Evolutionary conservation across 30 jellyfish, hydroid and myxozoan genomes (phyloP), one percentile per base, ranked within the genome.

Genomic region (Sanderia malayensis): DNA sequence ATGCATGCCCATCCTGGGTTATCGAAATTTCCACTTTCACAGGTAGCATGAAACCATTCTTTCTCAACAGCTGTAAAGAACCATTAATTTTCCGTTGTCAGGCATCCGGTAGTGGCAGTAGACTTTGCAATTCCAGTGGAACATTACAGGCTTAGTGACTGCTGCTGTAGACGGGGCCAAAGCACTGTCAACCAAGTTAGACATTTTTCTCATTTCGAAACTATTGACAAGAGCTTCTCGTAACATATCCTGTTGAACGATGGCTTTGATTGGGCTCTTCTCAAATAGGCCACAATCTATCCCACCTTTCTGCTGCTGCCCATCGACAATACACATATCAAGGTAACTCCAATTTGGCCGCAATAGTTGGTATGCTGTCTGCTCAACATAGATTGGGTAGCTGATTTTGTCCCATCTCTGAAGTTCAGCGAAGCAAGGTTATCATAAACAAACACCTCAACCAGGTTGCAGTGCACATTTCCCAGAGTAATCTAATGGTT

Each of bases 81-180:
- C 44, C 71, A 59, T 59, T 10, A 59, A 10, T 24, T 29, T 13
- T 2, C 79, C 79, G 4, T 25, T 27, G 4, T 66, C 79, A 15
- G 79, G 79, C 79, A 66, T 66, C 17, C 59, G 31, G 63, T 64
- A 66, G 19, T 66, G 63, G 27, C 64, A 66, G 19, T 31, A 66
- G 31, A 66, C 64, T 18, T 49, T 49, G 27, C 58, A 21, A 15
- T 31, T n/a, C 66, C 46, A 28, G 64, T n/a, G n/a, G n/a, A n/a
- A n/a, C n/a, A n/a, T n/a, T n/a, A n/a, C n/a, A n/a, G n/a, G n/a
- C n/a, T n/a, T n/a, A n/a, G n/a, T n/a, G n/a, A n/a, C n/a, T n/a
- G n/a, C n/a, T n/a, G n/a, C n/a, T n/a, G n/a, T n/a, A n/a, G n/a
- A n/a, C n/a, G n/a, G n/a, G n/a, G n/a, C n/a, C n/a, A n/a, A n/a